These are phyloP conservation scores for Notolabrus celidotus DNA, from an alignment of 2,797 vertebrate species.

Conservation along the genomic window DNA sequence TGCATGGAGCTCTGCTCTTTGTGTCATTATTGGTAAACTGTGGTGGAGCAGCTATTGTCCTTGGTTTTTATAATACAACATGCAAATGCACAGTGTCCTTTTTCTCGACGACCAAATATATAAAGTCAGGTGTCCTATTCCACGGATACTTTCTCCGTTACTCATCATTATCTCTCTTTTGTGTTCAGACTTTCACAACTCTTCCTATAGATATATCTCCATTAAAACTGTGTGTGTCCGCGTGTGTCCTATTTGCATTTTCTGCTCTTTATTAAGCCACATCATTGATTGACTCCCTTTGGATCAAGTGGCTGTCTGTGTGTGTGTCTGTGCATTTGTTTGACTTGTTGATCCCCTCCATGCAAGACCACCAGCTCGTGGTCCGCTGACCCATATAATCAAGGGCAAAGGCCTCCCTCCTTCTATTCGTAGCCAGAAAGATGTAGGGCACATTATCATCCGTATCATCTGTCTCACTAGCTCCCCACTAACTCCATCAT, in stretches of 20 bases:
- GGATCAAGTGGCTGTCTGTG: conserved; percentile 50
- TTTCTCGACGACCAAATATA: conserved; percentile 3
- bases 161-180: neutral
- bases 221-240: neutral
- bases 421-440: conserved; percentile 52
- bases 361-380: conserved; percentile 64
- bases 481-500: neutral
- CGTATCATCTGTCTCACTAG: conserved; percentile 58
- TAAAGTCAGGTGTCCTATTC: conserved; percentile 17
- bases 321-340: conserved; percentile 65
- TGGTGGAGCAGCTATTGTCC: conserved; percentile 42
- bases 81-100: conserved; percentile 19
- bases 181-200: neutral
- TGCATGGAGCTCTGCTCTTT: conserved; percentile 37
- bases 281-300: conserved; percentile 58
- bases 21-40: conserved; percentile 46
- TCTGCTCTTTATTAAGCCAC: conserved; percentile 54
- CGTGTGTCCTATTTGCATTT: conserved; percentile 32
- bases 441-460: conserved; percentile 71
- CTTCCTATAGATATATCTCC: neutral
- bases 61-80: conserved; percentile 40
- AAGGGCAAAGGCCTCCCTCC: conserved; percentile 71
- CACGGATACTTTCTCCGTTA: neutral
- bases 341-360: conserved; percentile 70
- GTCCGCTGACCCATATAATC: conserved; percentile 77